Conservation (phyloP, 2,888 invertebrate species). For the Bimastos eiseni region DNA sequence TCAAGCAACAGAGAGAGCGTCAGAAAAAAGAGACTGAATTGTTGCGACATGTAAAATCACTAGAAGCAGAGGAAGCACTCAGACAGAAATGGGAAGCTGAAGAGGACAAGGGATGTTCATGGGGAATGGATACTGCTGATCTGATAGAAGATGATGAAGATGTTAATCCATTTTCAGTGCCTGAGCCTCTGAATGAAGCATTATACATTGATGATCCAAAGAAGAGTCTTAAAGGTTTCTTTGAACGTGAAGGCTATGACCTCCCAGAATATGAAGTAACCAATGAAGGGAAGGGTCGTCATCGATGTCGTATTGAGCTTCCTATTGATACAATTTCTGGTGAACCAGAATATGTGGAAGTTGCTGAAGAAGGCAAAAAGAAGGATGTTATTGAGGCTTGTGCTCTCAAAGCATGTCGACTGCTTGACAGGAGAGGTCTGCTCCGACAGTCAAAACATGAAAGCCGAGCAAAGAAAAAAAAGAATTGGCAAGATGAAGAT, state of each 20-base stretch:
- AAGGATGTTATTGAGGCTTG: slow-evolving; percentile 90
- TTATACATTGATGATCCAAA: slow-evolving; percentile 91
- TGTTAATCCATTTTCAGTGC: slow-evolving; percentile 51
- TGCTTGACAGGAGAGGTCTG: slow-evolving; percentile 84
- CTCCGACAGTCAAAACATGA: slow-evolving; percentile 76
- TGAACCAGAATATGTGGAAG: slow-evolving; percentile 79
- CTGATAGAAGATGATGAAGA: slow-evolving; percentile 46
- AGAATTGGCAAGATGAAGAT: slow-evolving; percentile 80
- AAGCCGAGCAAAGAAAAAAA: slow-evolving; percentile 73
- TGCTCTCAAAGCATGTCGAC: slow-evolving; percentile 89
- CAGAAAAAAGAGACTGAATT: slow-evolving; percentile 56
- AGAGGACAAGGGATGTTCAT: slow-evolving; percentile 74
- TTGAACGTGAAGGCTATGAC: slow-evolving; percentile 87
- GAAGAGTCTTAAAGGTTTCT: slow-evolving; percentile 88
- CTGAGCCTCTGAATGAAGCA: slow-evolving; percentile 72
- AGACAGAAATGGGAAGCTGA: slow-evolving; percentile 64
- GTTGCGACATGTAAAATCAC: slow-evolving; percentile 50
- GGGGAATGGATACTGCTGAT: slow-evolving; percentile 76
- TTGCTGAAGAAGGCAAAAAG: slow-evolving; percentile 77
- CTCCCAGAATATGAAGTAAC: slow-evolving; percentile 83
- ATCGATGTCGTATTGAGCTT: slow-evolving; percentile 73
- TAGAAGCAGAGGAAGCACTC: slow-evolving; percentile 64
- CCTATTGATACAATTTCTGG: slow-evolving; percentile 81
- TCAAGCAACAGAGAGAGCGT: slow-evolving; percentile 57
- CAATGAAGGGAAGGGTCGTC: slow-evolving; percentile 83